These are phyloP conservation scores for Coendou prehensilis DNA, from an alignment of 2,797 vertebrate genomes.

Conservation along the genomic window DNA sequence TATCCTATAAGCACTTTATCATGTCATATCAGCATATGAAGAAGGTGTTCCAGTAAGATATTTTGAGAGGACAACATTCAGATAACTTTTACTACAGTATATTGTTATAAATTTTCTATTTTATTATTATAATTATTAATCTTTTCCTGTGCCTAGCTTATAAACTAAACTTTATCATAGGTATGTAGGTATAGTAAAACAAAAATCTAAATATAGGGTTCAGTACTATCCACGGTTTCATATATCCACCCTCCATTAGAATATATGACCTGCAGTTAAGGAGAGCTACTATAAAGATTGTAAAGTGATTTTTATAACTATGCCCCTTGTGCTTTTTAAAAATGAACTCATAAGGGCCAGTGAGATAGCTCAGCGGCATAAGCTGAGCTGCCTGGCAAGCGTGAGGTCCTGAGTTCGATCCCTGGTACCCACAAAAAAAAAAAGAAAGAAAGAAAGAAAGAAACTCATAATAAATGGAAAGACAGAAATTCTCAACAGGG, in stretches of 20 bases:
- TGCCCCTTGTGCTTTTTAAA: background rate
- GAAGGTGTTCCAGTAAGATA: background rate
- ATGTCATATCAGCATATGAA: background rate
- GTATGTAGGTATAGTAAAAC: background rate
- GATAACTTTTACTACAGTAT: background rate
- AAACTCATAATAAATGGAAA: background rate
- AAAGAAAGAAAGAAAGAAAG: background rate
- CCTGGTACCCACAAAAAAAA: no score
- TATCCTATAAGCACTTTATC: background rate
- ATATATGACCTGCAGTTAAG: background rate
- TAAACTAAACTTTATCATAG: background rate
- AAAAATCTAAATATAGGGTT: no score
- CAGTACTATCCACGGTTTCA: background rate
- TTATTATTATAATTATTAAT: background rate
- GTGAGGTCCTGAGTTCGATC: no score
- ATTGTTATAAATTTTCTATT: background rate
- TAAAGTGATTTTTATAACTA: background rate
- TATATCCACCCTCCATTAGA: background rate
- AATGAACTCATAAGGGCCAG: background rate
- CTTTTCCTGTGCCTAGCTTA: background rate
- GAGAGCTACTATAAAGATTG: background rate
- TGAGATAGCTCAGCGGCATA: no score
- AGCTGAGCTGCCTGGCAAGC: no score
- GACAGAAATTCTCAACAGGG: background rate
- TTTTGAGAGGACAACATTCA: background rate